Base-by-base conservation (phyloP, 2,888 invertebrate species). In the Stenolophus ochropezus region DNA sequence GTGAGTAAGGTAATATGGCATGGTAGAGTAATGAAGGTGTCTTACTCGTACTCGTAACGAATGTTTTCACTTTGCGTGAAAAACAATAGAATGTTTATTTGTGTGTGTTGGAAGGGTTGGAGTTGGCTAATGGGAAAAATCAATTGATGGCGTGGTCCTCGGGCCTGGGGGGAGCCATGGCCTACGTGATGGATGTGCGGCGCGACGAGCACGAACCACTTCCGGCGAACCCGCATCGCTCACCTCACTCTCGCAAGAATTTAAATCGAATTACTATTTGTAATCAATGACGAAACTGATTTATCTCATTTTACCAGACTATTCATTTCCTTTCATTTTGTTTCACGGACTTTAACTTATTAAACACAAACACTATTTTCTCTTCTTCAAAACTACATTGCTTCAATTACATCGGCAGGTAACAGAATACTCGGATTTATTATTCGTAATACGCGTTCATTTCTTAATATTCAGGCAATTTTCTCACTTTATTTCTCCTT, bases 41-140 rank as follows among this genome's bases (percentile, higher is more conserved):
- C n/a, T n/a, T n/a, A n/a, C n/a, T n/a, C n/a, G n/a, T n/a, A n/a
- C n/a, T n/a, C n/a, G 78, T 78, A 75, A 75, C 53, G 25, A 78
- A 78, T 78, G 78, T 78, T 78, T 78, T 65, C 78, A 78, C 78
- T 78, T 49, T 65, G 18, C 14, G 23, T 16, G 47, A 65, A 78
- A 69, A 42, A 58, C 78, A 78, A 78, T 78, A 65, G 61, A 78
- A 78, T 58, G 78, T 78, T 78, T 78, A 78, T 78, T 65, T 47
- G 47, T 42, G 65, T 21, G n/a, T 21, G 14, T 20, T 42, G 71
- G n/a, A 73, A 49, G 47, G 21, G 33, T 47, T 49, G 49, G 33
- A 14, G 14, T 23, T 21, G 14, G 14, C 61, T 79, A 69, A 49
- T 79, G 49, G 27, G 79, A 79, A 79, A 79, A 79, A 79, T 79